Base-by-base conservation (phyloP, 2,113 vertebrate genomes). In the Xenopus tropicalis region DNA sequence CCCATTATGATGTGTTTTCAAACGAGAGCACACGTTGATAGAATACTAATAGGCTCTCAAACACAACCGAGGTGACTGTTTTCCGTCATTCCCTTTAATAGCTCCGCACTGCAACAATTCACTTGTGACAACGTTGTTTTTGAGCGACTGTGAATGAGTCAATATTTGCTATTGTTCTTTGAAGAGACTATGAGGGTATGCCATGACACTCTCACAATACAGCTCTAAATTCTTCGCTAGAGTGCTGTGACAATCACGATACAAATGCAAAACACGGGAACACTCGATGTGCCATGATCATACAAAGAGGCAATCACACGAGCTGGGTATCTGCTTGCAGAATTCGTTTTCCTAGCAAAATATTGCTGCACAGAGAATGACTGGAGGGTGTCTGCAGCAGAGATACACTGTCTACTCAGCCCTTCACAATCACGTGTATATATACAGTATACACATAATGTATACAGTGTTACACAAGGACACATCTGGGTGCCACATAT, bases 31-130 rank as follows among this genome's bases (percentile, higher is more conserved):
- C 42, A 0, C 11, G 2, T 0, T 17, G 64, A 6, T 11, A 16
- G 78, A 80, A 80, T 72, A 79, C 75, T 71, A 80, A 84, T 48
- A 29, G 71, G 65, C 6, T 42, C 22, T 65, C 44, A 67, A 14
- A 6, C 0, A 13, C 66, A 69, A 51, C 70, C 23, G 56, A 70
- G 43, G 62, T 25, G 52, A 44, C 69, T 64, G 29, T 46, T 72
- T 1, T 14, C 61, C 14, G 5, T 64, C 54, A 46, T 71, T 29
- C 25, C 65, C 21, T 58, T 56, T 57, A 61, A 54, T 46, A 19
- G 1, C 37, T 0, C 16, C 1, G 6, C 62, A 51, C 23, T 70
- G 77, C 37, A 51, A 44, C 0, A 29, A 71, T 0, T 48, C 44
- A 1, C 16, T 21, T 71, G 11, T 66, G 56, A 62, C 72, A 59